Evolutionary conservation across 1,140 invertebrate genomes (phyloP), one percentile per base, ranked within the genome.

Genomic region (Amyelois transitella): DNA sequence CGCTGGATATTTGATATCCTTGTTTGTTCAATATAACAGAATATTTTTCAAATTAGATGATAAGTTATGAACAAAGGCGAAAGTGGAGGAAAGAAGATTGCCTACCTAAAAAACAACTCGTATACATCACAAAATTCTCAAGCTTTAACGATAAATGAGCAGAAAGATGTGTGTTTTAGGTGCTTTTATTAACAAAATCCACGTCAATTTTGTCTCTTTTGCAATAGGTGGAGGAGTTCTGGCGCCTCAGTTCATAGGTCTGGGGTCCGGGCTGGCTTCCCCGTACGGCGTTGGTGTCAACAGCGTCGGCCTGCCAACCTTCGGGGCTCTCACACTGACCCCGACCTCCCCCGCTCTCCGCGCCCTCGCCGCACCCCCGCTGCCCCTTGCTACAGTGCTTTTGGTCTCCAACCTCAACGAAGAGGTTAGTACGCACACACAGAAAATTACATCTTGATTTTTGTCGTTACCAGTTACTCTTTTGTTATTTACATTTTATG

Each of bases 361-460:
- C 49, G 91, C 91, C n/a, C 88, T 93, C 45, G 85, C 91, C 17
- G 90, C 91, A 3, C 90, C 91, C 12, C 91, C 91, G 6, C 70
- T 93, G 38, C 90, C 89, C 49, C 89, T 92, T 0, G 94, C 94
- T 21, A 96, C 95, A 53, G 96, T 97, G 1, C 90, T 97, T 32
- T 92, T 97, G 32, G 95, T 97, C 69, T 95, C 94, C 85, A 97
- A 97, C 88, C 91, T 97, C 57, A 97, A 97, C 87, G 96, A 97
- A 89, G 96, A 97, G 94, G 96, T 97, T 90, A 90, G 90, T 90
- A 69, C 47, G 28, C 25, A 44, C 12, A 38, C 17, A 25, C 43
- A 38, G 2, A 14, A 38, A 14, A 58, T 45, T 53, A 21, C 18
- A 51, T 19, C 32, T 51, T 55, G 19, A 32, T 22, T 43, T 38